These are phyloP conservation scores for Neria commutata DNA, from an alignment of 2,888 invertebrate genomes.

Conservation along the genomic window DNA sequence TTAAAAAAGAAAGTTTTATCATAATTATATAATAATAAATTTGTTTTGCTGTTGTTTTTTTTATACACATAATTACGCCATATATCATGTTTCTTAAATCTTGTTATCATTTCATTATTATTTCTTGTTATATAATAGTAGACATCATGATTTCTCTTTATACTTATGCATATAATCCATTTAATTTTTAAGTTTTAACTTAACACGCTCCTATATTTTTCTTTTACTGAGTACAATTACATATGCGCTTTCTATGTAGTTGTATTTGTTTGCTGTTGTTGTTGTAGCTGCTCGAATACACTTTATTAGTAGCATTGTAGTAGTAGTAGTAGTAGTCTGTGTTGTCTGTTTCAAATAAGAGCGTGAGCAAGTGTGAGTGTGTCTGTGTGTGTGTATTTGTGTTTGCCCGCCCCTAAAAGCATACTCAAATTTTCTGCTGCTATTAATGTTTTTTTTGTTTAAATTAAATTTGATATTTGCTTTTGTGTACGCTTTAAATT, in stretches of 20 bases:
- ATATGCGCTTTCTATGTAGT: slow-evolving; percentile 17
- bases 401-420: slow-evolving; percentile 50
- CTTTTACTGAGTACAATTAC: slow-evolving; percentile 28
- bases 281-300: slow-evolving; percentile 1
- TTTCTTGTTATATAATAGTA: slow-evolving; percentile 3
- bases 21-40: too few relatives aligned
- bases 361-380: slow-evolving; percentile 24
- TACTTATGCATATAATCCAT: too few relatives aligned
- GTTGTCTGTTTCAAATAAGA: slow-evolving; percentile 8
- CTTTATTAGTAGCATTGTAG: neutral
- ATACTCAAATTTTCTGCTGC: too few relatives aligned
- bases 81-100: too few relatives aligned
- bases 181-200: neutral
- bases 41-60: neutral
- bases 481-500: slow-evolving; percentile 25
- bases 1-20: neutral
- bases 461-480: slow-evolving; percentile 15
- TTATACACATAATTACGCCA: neutral
- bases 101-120: slow-evolving; percentile 2
- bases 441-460: slow-evolving; percentile 22
- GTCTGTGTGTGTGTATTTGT: slow-evolving; percentile 21
- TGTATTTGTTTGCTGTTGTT: slow-evolving; percentile 8
- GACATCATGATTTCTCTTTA: slow-evolving; percentile 6
- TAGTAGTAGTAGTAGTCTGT: slow-evolving; percentile 3
- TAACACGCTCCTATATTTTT: neutral